These are phyloP conservation scores for Orientallactaga sibirica DNA, from an alignment of 2,797 vertebrate genomes.

Conservation along the genomic window DNA sequence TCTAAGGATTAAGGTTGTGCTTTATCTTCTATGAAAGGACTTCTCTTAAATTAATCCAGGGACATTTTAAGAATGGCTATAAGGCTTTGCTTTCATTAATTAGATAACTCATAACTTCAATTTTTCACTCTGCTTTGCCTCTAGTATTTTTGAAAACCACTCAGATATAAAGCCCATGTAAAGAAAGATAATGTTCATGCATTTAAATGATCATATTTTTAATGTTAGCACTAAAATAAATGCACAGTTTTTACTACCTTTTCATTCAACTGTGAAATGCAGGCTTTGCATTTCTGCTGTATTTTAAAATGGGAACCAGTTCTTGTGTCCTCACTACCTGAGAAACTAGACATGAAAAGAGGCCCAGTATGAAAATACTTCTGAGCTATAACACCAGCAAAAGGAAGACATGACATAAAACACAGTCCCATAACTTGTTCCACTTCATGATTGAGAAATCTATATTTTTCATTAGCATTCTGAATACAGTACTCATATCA, in stretches of 20 bases:
- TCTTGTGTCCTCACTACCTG: background rate
- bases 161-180: conserved; percentile 3
- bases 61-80: background rate
- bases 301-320: conserved; percentile 56
- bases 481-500: background rate
- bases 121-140: conserved; percentile 34
- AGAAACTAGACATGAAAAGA: background rate
- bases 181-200: conserved; percentile 38
- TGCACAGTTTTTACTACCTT: background rate
- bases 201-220: conserved; percentile 46
- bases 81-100: conserved; percentile 10
- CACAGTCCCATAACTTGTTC: background rate
- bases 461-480: conserved; percentile 18
- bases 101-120: conserved; percentile 54
- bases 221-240: conserved; percentile 47
- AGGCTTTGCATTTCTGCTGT: background rate
- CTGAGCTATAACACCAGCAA: background rate
- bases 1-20: background rate
- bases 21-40: background rate
- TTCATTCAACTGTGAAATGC: conserved; percentile 21
- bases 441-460: background rate
- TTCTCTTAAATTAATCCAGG: conserved; percentile 28
- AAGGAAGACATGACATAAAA: conserved; percentile 19
- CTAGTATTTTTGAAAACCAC: conserved; percentile 31
- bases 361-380: conserved; percentile 57